Evolutionary conservation across 2,888 invertebrate genomes (phyloP).

Genomic region (Ernsta delagoae): DNA sequence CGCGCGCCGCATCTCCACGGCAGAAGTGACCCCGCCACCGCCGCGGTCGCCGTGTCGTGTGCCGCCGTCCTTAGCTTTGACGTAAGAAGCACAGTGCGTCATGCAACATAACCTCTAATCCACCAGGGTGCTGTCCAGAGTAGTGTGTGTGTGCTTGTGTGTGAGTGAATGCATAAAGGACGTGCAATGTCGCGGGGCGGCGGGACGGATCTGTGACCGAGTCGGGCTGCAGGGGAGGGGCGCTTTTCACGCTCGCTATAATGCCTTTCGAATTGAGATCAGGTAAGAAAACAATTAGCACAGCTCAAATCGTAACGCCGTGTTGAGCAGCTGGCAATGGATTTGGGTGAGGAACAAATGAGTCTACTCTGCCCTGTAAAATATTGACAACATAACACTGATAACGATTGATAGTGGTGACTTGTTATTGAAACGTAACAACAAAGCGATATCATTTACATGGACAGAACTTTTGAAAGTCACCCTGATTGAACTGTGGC

Average conservation of each 20-base stretch:
- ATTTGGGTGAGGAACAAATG: background rate
- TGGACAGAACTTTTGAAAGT: constrained; percentile 31
- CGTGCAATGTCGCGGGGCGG: constrained; percentile 68
- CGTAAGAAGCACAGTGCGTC: constrained; percentile 63
- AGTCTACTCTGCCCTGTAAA: background rate
- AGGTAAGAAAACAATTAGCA: constrained; percentile 63
- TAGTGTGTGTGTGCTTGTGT: constrained; percentile 54
- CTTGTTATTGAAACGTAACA: constrained; percentile 12
- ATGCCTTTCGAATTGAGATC: constrained; percentile 81
- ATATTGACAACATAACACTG: constrained; percentile 10
- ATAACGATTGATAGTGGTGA: constrained; percentile 10
- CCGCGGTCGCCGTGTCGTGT: constrained; percentile 68
- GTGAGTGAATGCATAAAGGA: constrained; percentile 63
- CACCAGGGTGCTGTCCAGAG: constrained; percentile 52
- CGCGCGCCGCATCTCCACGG: constrained; percentile 77
- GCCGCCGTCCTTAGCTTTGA: constrained; percentile 58
- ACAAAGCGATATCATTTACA: constrained; percentile 15
- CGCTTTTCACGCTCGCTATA: constrained; percentile 70
- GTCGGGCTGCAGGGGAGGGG: constrained; percentile 64
- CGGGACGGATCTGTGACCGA: constrained; percentile 66
- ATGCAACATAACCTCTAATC: constrained; percentile 59
- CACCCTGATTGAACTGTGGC: constrained; percentile 3
- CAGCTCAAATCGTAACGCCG: constrained; percentile 7
- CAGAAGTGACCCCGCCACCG: constrained; percentile 75
- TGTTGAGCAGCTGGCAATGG: background rate